Percentiles rank a stretch among this genome's conserved stretches.
Evolutionary conservation across 2,888 invertebrate species (phyloP).

Genomic region (Neuroscelio doddi): DNA sequence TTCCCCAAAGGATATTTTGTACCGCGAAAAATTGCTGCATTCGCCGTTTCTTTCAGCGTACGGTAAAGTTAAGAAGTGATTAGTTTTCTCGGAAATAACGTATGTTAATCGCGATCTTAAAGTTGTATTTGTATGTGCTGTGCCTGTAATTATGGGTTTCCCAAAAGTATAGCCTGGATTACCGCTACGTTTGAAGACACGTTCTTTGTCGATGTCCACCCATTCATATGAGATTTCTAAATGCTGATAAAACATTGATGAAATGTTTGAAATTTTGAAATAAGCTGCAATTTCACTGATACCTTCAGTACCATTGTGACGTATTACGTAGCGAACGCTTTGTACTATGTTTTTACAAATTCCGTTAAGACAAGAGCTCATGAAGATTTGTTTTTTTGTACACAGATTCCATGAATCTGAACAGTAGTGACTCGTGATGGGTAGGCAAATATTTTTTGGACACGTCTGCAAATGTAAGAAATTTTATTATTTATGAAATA

Average conservation of each 20-base stretch:
- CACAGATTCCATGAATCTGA: constrained; percentile 56
- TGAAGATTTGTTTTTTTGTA: constrained; percentile 42
- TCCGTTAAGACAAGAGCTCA: constrained; percentile 55
- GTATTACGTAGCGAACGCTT: constrained; percentile 66
- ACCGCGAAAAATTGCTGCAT: constrained; percentile 56
- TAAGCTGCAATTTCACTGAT: constrained; percentile 69
- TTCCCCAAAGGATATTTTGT: constrained; percentile 63
- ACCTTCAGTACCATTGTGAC: constrained; percentile 73
- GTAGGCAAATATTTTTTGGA: constrained; percentile 57
- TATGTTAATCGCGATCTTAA: constrained; percentile 48
- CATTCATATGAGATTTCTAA: constrained; percentile 63
- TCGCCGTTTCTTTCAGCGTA: constrained; percentile 54
- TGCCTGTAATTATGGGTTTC: constrained; percentile 77
- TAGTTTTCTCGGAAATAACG: constrained; percentile 52
- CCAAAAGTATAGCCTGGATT: constrained; percentile 83
- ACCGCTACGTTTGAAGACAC: constrained; percentile 76
- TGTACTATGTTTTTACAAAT: constrained; percentile 69
- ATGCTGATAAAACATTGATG: constrained; percentile 60
- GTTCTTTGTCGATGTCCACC: constrained; percentile 52
- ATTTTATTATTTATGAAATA: too few species aligned
- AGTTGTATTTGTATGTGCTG: constrained; percentile 54
- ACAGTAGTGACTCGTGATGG: constrained; percentile 57
- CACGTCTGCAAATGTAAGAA: too few species aligned
- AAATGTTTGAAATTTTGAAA: constrained; percentile 69
- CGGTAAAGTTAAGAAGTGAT: constrained; percentile 64